A percentile compares a stretch with the other conserved stretches of the same genome.
Evolutionary conservation across 1,140 invertebrate species (phyloP).

Genomic region (Trachymyrmex cornetzi): DNA sequence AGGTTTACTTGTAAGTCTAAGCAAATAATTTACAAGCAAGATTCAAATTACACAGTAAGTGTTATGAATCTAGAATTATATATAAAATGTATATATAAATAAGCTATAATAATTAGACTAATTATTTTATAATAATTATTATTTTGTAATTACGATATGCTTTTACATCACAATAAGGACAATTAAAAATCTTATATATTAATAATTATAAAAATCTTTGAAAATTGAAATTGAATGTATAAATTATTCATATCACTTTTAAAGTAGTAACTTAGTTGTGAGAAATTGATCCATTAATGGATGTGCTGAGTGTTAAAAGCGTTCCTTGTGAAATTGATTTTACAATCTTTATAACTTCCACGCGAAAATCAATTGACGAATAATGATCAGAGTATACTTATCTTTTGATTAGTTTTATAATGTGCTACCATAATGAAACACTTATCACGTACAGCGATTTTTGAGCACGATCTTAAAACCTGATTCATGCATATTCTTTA

Average conservation of each 20-base stretch:
- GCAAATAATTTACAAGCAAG: neutral
- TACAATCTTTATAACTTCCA: slow-evolving; percentile 15
- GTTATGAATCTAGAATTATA: neutral
- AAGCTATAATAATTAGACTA: neutral
- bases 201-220: slow-evolving; percentile 1
- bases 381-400: neutral
- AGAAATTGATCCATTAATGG: neutral
- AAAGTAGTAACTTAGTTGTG: neutral
- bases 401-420: slow-evolving; percentile 32
- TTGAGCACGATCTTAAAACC: neutral
- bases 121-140: neutral
- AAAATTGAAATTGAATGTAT: neutral
- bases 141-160: neutral
- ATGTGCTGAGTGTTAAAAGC: neutral
- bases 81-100: neutral
- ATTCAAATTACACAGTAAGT: slow-evolving; percentile 16
- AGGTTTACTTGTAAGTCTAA: too few species aligned
- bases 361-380: slow-evolving; percentile 35
- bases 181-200: too few species aligned
- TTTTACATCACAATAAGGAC: neutral
- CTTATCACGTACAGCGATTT: neutral
- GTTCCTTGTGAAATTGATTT: slow-evolving; percentile 24
- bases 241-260: neutral
- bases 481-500: neutral
- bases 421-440: neutral